Evolutionary conservation across 2,797 vertebrate genomes (phyloP).

Genomic region (Peromyscus melanophrys): DNA sequence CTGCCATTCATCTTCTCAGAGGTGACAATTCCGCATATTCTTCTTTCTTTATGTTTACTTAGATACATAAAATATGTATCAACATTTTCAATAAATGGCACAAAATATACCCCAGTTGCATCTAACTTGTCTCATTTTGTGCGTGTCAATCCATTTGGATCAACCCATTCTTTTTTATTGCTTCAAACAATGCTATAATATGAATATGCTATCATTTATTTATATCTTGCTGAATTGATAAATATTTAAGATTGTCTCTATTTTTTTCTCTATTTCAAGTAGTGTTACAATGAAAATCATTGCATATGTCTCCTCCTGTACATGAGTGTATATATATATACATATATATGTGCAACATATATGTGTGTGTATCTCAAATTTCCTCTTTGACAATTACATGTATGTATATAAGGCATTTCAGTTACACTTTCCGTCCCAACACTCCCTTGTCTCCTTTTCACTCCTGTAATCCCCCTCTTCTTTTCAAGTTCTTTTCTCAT

Average conservation of each 20-base stretch:
- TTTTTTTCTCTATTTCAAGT: background rate
- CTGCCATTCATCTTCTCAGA: background rate
- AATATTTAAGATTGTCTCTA: background rate
- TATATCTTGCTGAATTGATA: background rate
- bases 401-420: background rate
- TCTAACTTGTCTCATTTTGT: background rate
- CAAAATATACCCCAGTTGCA: background rate
- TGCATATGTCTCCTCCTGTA: background rate
- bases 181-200: background rate
- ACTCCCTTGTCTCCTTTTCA: background rate
- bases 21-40: background rate
- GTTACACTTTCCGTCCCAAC: background rate
- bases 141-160: background rate
- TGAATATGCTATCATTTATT: background rate
- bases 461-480: background rate
- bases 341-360: background rate
- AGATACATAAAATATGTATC: background rate
- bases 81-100: background rate
- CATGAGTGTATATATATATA: background rate
- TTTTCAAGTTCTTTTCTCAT: background rate
- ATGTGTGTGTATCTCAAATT: background rate
- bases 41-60: background rate
- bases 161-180: background rate
- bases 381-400: background rate
- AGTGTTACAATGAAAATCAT: background rate